Evolutionary conservation across 2,888 invertebrate species (phyloP).

Genomic region (Coelinius sp.): DNA sequence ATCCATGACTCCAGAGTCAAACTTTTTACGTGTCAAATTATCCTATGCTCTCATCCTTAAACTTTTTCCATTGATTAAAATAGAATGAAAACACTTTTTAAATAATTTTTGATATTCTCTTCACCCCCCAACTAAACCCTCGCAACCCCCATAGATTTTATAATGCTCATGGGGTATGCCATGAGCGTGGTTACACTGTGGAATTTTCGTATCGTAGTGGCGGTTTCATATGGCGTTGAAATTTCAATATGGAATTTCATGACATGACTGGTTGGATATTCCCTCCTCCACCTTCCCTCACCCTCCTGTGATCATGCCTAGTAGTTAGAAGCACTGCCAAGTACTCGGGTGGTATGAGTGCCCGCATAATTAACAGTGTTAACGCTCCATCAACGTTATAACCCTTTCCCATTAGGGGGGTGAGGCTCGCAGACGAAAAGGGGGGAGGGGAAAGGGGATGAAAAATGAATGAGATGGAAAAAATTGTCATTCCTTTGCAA

Average conservation of each 20-base stretch:
- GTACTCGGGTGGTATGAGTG: slow-evolving; percentile 42
- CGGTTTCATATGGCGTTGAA: slow-evolving; percentile 29
- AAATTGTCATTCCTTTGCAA: too few species aligned
- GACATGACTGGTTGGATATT: slow-evolving; percentile 10
- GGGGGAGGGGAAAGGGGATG: too few species aligned
- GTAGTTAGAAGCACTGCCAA: slow-evolving; percentile 33
- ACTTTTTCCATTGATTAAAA: too few species aligned
- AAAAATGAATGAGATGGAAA: background rate
- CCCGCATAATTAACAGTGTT: slow-evolving; percentile 47
- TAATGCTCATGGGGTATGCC: slow-evolving; percentile 21
- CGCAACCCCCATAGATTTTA: background rate
- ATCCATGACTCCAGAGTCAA: slow-evolving; percentile 23
- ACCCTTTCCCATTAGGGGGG: slow-evolving; percentile 20
- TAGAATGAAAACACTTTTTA: too few species aligned
- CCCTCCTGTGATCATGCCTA: background rate
- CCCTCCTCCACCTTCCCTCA: background rate
- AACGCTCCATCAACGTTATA: slow-evolving; percentile 40
- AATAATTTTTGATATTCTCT: too few species aligned
- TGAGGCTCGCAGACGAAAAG: background rate
- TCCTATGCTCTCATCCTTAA: background rate
- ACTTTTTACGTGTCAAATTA: slow-evolving; percentile 19
- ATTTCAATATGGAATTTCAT: slow-evolving; percentile 35
- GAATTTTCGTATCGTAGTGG: slow-evolving; percentile 32
- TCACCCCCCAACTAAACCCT: background rate
- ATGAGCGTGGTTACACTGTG: slow-evolving; percentile 1